Base-by-base conservation (phyloP, 2,888 invertebrate genomes). In the Alitta virens region DNA sequence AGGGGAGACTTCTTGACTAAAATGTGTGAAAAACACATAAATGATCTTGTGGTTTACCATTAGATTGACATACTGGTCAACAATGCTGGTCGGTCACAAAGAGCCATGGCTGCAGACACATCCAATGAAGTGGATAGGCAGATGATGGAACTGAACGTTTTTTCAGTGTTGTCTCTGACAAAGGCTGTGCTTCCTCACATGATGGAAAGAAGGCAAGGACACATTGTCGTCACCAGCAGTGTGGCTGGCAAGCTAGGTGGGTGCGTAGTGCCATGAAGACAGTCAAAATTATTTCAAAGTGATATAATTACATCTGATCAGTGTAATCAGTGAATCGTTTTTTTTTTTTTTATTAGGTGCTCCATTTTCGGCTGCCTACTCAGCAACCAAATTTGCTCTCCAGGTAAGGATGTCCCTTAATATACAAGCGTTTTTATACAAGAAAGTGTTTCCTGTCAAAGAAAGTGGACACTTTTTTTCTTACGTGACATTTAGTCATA, bases 61-160 rank as follows among this genome's bases (percentile, higher is more conserved):
- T 78, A 87, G 83, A 80, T 92, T 49, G 90, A 92, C 76, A 86
- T 92, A 61, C 83, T 92, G 42, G 86, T 92, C 0, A 91, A 90
- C 76, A 92, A 92, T 83, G 91, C 91, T 1, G 92, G 91, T 0
- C 83, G 91, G 60, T 89, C 90, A 7, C 92, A 92, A 78, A 84
- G 91, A 66, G 89, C 89, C 0, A 72, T 79, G 23, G 91, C 90
- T 88, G 88, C 88, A 65, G 84, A 88, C 1, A 90, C 89, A 52
- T 87, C 89, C 1, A 66, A 90, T 1, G 79, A 84, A 46, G 91
- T 92, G 0, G 92, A 93, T 78, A 84, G 84, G 52, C 86, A 89
- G 64, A 83, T 91, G 72, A 90, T 92, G 75, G 88, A 91, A 40
- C 77, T 92, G 60, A 91, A 93, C 78, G 90, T 91, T 0, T 89